Conservation (phyloP, 2,888 invertebrate species). For the Spilarctia lutea region DNA sequence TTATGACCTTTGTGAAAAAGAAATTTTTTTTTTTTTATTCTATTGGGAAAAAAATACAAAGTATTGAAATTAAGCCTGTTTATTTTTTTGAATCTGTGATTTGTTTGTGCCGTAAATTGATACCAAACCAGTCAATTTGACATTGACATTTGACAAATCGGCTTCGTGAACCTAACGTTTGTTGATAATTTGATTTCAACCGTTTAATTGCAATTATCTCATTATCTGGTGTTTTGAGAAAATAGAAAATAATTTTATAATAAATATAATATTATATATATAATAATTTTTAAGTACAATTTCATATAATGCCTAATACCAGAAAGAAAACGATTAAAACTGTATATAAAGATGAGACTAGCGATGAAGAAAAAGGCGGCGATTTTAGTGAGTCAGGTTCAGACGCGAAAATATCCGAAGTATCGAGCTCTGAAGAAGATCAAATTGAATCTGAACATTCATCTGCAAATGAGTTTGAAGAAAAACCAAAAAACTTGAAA, state of each 20-base stretch:
- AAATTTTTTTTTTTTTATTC: too few species aligned
- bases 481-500: conserved; percentile 48
- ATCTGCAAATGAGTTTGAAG: conserved; percentile 70
- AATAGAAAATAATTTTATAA: too few species aligned
- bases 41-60: too few species aligned
- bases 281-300: not conserved
- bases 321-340: conserved; percentile 79
- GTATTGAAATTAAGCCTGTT: too few species aligned
- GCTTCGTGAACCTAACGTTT: not conserved
- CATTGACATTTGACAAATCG: not conserved
- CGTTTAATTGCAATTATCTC: not conserved
- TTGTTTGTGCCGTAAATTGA: too few species aligned
- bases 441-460: conserved; percentile 59
- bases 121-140: not conserved
- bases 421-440: conserved; percentile 71
- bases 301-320: conserved; percentile 71
- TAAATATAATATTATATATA: not conserved
- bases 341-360: conserved; percentile 77
- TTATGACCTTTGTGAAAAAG: too few species aligned
- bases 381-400: conserved; percentile 85
- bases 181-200: not conserved
- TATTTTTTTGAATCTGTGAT: too few species aligned
- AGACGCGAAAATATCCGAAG: conserved; percentile 77
- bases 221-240: too few species aligned
- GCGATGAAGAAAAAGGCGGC: conserved; percentile 72